Base-by-base conservation (phyloP, 1,140 invertebrate genomes). In the Sinonovacula constricta region DNA sequence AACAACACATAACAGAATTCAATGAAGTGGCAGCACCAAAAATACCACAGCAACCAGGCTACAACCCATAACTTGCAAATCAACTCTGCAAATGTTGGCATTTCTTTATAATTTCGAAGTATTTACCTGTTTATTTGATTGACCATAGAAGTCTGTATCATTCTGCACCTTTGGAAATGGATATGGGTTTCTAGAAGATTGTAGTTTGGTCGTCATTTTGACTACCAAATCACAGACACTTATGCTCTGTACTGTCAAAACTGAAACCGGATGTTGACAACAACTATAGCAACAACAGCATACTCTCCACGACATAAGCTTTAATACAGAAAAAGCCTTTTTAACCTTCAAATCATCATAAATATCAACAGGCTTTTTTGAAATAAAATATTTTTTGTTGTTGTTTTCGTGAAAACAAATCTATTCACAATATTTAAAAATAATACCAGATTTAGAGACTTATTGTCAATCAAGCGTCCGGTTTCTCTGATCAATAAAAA, bases 111-210 rank as follows among this genome's bases (percentile, higher is more conserved):
- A 45, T 24, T 3, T 45, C 14, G 10, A 26, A 66, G 31, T 22
- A 45, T 60, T 79, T 82, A 89, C 88, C 82, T 86, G 80, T 59
- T 79, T 76, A 30, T 69, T 63, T 79, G 71, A 81, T 60, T 54
- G 59, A 36, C 87, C 88, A 59, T 65, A 72, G 76, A 90, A 91
- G 24, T 89, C 81, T 45, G 82, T 70, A 81, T 91, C 90, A 77
- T 87, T 89, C 72, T 91, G 86, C 45, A 85, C 67, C 78, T 79
- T 83, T 12, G 88, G 88, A 71, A 90, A 90, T 7, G 89, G 87
- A 83, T 90, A 89, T 2, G 89, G 89, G 79, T 91, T 82, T 49
- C 90, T 80, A 30, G 74, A 69, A 22, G 87, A 89, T 62, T 67
- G 51, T 66, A 83, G 68, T 31, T 81, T 80, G 54, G 79, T 65